Evolutionary conservation across 2,113 vertebrate genomes (phyloP).

Genomic region (Ginglymostoma cirratum): DNA sequence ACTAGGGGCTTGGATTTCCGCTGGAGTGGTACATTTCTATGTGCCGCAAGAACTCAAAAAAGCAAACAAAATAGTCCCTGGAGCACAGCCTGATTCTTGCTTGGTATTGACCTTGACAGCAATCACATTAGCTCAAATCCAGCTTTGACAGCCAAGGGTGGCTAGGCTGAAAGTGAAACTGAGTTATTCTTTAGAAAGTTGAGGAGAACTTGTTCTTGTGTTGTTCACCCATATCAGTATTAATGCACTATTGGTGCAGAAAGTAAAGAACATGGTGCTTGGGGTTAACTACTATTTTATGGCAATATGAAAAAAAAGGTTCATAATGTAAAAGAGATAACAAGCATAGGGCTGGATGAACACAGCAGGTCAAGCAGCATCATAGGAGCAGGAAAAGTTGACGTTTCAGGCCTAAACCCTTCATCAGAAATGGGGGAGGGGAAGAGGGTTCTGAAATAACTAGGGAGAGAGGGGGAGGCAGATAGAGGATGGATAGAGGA

Average conservation of each 20-base stretch:
- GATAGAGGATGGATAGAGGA: too few species aligned
- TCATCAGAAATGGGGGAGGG: too few species aligned
- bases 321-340: background rate
- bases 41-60: background rate
- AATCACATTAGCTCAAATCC: conserved; percentile 2
- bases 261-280: background rate
- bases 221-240: background rate
- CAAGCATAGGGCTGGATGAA: too few species aligned
- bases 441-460: too few species aligned
- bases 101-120: background rate
- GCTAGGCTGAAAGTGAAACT: background rate
- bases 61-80: background rate
- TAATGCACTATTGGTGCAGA: background rate
- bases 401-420: too few species aligned
- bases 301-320: background rate
- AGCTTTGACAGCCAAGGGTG: background rate
- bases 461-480: too few species aligned
- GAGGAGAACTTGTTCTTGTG: background rate
- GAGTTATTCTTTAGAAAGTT: background rate
- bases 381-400: too few species aligned
- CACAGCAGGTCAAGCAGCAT: too few species aligned
- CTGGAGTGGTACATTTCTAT: background rate
- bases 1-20: background rate
- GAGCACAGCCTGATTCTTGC: background rate
- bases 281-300: background rate